Conservation (phyloP, 2,888 invertebrate genomes). For the Eristalis tenax region DNA sequence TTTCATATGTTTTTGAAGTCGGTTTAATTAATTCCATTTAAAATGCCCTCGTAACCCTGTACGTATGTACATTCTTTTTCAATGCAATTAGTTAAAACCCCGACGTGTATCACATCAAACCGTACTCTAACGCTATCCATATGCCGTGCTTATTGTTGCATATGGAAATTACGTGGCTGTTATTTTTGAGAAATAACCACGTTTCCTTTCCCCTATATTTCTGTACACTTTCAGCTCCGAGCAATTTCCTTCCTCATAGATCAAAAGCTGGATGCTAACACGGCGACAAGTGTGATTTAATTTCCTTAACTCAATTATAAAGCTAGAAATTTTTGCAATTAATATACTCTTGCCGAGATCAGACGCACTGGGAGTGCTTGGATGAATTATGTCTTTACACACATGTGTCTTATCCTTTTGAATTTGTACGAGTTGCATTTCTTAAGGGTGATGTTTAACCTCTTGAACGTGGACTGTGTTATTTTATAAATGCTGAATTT, state of each 20-base stretch:
- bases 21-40: constrained; percentile 42
- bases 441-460: constrained; percentile 34
- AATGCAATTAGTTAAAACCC: background rate
- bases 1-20: constrained; percentile 30
- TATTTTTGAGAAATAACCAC: background rate
- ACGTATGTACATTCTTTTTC: background rate
- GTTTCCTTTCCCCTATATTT: background rate
- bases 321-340: constrained; percentile 46
- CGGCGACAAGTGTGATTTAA: constrained; percentile 47
- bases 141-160: background rate
- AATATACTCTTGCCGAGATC: constrained; percentile 31
- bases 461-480: constrained; percentile 27
- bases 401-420: constrained; percentile 20
- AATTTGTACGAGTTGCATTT: constrained; percentile 20
- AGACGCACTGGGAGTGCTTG: constrained; percentile 14
- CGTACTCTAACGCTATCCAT: background rate
- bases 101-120: background rate
- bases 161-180: background rate
- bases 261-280: constrained; percentile 47
- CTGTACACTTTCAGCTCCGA: constrained; percentile 21
- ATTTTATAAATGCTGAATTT: background rate
- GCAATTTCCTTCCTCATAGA: constrained; percentile 36
- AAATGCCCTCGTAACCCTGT: constrained; percentile 5
- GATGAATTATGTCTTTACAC: background rate
- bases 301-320: constrained; percentile 53